Evolutionary conservation across 2,113 vertebrate species (phyloP).

Genomic region (Pelobates fuscus): DNA sequence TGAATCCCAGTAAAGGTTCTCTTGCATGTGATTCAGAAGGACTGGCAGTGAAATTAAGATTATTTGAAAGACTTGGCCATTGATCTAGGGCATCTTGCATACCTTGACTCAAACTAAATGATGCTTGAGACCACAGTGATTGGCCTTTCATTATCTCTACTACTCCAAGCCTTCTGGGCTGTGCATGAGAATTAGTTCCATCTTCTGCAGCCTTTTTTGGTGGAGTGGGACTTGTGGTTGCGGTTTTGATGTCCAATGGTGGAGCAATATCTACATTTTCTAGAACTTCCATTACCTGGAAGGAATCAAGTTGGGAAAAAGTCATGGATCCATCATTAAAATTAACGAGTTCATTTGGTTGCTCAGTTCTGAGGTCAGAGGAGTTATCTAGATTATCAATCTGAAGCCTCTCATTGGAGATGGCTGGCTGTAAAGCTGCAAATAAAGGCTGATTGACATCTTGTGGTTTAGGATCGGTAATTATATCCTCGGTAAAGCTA

Average conservation of each 20-base stretch:
- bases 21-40: constrained; percentile 34
- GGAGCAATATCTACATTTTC: constrained; percentile 47
- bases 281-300: constrained; percentile 72
- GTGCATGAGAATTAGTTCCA: constrained; percentile 39
- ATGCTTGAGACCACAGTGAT: constrained; percentile 53
- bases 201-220: constrained; percentile 36
- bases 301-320: constrained; percentile 81
- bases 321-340: constrained; percentile 67
- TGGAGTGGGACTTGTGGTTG: constrained; percentile 20
- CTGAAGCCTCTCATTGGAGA: not conserved
- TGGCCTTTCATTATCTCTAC: constrained; percentile 43
- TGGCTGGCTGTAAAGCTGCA: not conserved
- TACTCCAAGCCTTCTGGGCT: constrained; percentile 44
- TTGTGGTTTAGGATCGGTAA: not conserved
- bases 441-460: not conserved
- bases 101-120: constrained; percentile 79
- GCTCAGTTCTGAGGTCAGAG: constrained; percentile 1
- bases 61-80: constrained; percentile 74
- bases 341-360: constrained; percentile 25
- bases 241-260: constrained; percentile 30
- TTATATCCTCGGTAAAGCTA: constrained; percentile 74
- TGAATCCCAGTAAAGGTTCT: constrained; percentile 8
- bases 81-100: constrained; percentile 84
- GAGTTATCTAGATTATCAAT: not conserved
- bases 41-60: constrained; percentile 45